phyloP scores from a whole-genome alignment of 2,113 vertebrate species.

The Brachyhypopomus gauderio region DNA sequence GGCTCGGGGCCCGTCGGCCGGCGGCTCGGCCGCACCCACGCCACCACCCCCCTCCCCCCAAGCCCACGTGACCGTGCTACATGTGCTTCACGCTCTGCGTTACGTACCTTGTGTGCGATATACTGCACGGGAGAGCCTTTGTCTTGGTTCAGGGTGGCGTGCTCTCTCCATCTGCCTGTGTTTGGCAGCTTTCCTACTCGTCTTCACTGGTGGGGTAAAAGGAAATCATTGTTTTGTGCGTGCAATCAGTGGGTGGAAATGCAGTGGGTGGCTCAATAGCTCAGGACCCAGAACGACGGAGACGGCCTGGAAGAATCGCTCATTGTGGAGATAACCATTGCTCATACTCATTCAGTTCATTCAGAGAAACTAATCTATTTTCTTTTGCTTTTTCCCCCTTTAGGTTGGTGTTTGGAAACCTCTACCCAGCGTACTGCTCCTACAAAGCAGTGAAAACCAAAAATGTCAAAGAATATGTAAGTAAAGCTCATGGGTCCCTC shows the following conservation, averaged over 20 bases:
- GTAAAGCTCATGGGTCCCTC: conserved; percentile 60
- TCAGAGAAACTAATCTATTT: conserved; percentile 23
- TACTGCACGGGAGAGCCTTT: background rate
- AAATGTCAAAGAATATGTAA: conserved; percentile 99
- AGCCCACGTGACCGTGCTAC: background rate
- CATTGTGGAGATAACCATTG: conserved; percentile 19
- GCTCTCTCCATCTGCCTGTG: background rate
- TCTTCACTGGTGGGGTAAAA: conserved; percentile 24
- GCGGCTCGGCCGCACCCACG: conserved; percentile 24
- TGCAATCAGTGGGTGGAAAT: conserved; percentile 43
- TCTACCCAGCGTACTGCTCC: conserved; percentile 96
- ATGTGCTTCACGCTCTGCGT: background rate
- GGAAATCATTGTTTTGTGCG: conserved; percentile 49
- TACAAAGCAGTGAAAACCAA: conserved; percentile 99
- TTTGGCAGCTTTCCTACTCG: background rate
- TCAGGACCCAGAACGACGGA: conserved; percentile 15
- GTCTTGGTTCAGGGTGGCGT: background rate
- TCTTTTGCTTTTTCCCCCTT: conserved; percentile 19
- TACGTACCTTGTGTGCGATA: background rate
- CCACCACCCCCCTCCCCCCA: background rate
- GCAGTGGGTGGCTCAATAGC: conserved; percentile 38
- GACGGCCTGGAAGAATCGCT: conserved; percentile 22
- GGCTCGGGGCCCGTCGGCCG: conserved; percentile 53
- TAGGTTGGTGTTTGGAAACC: conserved; percentile 92
- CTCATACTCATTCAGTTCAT: conserved; percentile 5